Evolutionary conservation across 2,113 vertebrate species (phyloP).

Genomic region (Platysteira castanea): DNA sequence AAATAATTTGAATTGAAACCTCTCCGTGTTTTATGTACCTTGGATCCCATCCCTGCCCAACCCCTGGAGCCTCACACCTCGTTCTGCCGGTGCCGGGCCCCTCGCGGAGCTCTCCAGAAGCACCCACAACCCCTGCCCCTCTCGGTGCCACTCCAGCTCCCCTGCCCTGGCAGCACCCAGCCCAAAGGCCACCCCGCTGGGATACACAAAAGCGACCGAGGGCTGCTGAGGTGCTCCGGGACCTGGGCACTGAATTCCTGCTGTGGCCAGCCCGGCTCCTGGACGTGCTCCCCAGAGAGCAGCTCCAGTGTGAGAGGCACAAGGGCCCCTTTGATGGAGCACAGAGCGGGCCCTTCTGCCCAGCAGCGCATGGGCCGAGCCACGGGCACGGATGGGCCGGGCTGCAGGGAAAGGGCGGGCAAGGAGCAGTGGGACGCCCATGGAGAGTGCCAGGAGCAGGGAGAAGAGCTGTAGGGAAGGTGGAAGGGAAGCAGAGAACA

Average conservation of each 20-base stretch:
- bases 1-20: not conserved
- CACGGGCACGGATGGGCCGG: not conserved
- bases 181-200: not conserved
- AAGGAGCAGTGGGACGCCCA: accelerated
- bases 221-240: not conserved
- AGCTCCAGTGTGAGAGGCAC: not conserved
- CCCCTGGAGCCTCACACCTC: not conserved
- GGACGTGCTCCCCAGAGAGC: not conserved
- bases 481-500: not conserved
- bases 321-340: not conserved
- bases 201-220: accelerated
- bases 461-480: not conserved
- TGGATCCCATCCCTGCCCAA: not conserved
- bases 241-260: not conserved
- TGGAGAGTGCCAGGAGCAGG: accelerated
- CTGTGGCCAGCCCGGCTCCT: not conserved
- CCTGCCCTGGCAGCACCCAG: accelerated
- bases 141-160: accelerated
- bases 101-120: not conserved
- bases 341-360: not conserved
- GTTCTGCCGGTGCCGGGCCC: not conserved
- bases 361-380: accelerated
- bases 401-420: not conserved
- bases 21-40: accelerated
- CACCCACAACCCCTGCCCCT: accelerated